Evolutionary conservation across 2,113 vertebrate genomes (phyloP).

Genomic region (Dinomys branickii): DNA sequence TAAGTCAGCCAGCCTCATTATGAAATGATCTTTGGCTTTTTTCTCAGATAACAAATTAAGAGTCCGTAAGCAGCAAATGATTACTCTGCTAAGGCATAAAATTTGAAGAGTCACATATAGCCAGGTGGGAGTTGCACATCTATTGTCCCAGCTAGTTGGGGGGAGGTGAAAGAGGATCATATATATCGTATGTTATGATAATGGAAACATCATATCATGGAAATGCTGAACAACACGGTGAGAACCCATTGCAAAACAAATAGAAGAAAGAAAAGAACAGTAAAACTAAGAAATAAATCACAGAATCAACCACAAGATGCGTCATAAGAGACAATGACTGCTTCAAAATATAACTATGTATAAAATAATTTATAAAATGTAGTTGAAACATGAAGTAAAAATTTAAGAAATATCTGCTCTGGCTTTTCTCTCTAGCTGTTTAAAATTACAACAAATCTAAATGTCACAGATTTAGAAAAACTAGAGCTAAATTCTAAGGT

Average conservation of each 20-base stretch:
- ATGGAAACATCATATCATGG: too few species aligned
- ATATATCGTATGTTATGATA: background rate
- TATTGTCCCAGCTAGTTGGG: background rate
- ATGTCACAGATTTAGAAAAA: background rate
- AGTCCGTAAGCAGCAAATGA: background rate
- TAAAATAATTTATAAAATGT: background rate
- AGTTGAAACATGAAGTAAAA: background rate
- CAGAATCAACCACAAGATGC: background rate
- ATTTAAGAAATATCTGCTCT: background rate
- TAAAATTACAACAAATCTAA: background rate
- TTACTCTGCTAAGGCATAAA: background rate
- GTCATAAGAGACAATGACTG: background rate
- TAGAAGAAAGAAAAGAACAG: too few species aligned
- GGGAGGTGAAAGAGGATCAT: too few species aligned
- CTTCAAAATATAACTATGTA: background rate
- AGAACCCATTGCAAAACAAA: background rate
- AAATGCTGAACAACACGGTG: background rate
- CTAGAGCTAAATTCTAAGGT: background rate
- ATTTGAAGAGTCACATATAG: background rate
- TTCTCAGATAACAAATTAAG: background rate
- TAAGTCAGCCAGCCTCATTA: background rate
- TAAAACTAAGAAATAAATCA: too few species aligned
- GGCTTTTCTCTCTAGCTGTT: background rate
- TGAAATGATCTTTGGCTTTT: background rate
- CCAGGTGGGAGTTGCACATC: too few species aligned